Evolutionary conservation across 2,797 vertebrate genomes (phyloP).

Genomic region (Periophthalmus magnuspinnatus): DNA sequence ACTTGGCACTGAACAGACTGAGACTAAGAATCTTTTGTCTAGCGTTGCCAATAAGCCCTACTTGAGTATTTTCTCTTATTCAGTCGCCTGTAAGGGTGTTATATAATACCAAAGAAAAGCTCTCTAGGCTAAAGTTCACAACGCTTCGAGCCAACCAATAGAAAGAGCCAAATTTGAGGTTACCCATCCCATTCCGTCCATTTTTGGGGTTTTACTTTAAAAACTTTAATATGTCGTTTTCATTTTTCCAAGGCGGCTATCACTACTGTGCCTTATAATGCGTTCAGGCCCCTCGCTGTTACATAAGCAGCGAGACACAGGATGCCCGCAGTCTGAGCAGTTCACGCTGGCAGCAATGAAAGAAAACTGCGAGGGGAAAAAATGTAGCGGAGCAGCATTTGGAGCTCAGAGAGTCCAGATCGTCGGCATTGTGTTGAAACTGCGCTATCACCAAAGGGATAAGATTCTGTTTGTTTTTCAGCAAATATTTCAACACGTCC

Average conservation of each 20-base stretch:
- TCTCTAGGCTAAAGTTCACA: slow-evolving; percentile 39
- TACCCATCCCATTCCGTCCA: slow-evolving; percentile 7
- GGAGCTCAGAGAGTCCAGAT: slow-evolving; percentile 28
- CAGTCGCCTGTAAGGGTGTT: slow-evolving; percentile 37
- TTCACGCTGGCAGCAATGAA: slow-evolving; percentile 49
- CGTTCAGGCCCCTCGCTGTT: slow-evolving; percentile 66
- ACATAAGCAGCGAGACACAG: slow-evolving; percentile 68
- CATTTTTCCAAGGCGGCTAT: slow-evolving; percentile 41
- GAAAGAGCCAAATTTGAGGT: slow-evolving; percentile 16
- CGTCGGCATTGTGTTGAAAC: slow-evolving; percentile 29
- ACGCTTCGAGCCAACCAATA: slow-evolving; percentile 13
- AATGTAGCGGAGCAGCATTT: slow-evolving; percentile 36
- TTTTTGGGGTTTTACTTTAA: slow-evolving; percentile 19
- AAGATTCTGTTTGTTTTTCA: slow-evolving; percentile 15
- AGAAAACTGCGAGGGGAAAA: slow-evolving; percentile 11
- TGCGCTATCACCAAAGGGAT: slow-evolving; percentile 31
- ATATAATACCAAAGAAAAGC: slow-evolving; percentile 36
- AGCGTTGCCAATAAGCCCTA: slow-evolving; percentile 36
- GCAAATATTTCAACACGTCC: slow-evolving; percentile 17
- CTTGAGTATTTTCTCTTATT: slow-evolving; percentile 35
- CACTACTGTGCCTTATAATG: slow-evolving; percentile 54
- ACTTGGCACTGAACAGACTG: slow-evolving; percentile 11
- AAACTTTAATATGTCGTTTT: slow-evolving; percentile 32
- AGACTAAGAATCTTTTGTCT: slow-evolving; percentile 34
- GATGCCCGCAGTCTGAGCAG: slow-evolving; percentile 51